Percentiles rank a stretch among this genome's conserved stretches.
Conservation (phyloP, 2,888 invertebrate species). For the Muscina levida region DNA sequence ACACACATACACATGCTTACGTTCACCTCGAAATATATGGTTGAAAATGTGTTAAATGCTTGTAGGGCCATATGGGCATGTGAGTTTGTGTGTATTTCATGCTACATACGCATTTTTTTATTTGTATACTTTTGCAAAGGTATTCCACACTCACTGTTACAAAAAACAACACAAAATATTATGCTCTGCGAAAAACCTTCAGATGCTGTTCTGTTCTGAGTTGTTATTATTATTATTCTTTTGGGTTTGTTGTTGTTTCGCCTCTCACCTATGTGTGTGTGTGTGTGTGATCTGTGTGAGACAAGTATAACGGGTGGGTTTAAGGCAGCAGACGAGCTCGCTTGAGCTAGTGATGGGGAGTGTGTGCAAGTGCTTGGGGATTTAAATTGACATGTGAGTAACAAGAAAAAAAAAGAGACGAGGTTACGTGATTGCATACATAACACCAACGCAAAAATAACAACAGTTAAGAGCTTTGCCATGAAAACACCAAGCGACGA, state of each 20-base stretch:
- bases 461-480: constrained; percentile 24
- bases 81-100: constrained; percentile 22
- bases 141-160: neutral
- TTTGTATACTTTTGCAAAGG: constrained; percentile 4
- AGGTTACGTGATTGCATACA: constrained; percentile 55
- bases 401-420: neutral
- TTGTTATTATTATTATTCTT: neutral
- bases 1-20: neutral
- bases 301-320: neutral
- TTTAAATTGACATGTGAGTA: constrained; percentile 60
- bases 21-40: too few relatives aligned
- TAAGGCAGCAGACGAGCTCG: neutral
- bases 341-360: neutral
- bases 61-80: too few relatives aligned
- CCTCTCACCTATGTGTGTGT: too few relatives aligned
- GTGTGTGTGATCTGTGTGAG: neutral
- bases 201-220: constrained; percentile 5
- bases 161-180: neutral
- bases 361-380: constrained; percentile 55
- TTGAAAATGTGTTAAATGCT: too few relatives aligned
- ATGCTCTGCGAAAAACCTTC: neutral
- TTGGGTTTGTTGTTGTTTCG: too few relatives aligned
- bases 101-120: constrained; percentile 9
- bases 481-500: neutral
- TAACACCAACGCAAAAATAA: constrained; percentile 40